phyloP scores from a whole-genome alignment of 2,797 vertebrate species.

The Nyctibius grandis region DNA sequence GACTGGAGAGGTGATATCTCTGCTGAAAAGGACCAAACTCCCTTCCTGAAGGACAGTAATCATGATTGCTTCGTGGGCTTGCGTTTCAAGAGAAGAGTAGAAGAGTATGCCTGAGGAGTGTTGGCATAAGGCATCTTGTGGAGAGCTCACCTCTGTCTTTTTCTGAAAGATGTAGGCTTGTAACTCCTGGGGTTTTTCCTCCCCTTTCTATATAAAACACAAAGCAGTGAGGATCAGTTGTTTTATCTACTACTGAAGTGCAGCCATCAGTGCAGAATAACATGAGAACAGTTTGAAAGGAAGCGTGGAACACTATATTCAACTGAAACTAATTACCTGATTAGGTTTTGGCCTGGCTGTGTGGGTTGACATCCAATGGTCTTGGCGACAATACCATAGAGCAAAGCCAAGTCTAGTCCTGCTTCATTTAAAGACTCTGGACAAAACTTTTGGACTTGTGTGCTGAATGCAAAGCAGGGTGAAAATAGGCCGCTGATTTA shows the following conservation, averaged over 20 bases:
- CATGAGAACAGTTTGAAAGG: slow-evolving; percentile 36
- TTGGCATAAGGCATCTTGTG: not conserved
- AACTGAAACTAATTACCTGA: slow-evolving; percentile 68
- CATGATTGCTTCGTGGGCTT: not conserved
- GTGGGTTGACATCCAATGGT: slow-evolving; percentile 60
- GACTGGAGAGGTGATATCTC: not conserved
- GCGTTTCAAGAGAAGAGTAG: not conserved
- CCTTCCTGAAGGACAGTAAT: not conserved
- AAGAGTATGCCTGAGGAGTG: not conserved
- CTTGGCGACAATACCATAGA: slow-evolving; percentile 44
- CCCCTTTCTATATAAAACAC: not conserved
- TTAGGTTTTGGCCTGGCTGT: slow-evolving; percentile 59
- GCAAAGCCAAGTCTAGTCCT: slow-evolving; percentile 55
- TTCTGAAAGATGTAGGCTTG: not conserved
- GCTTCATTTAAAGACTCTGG: slow-evolving; percentile 49
- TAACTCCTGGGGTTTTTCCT: not conserved
- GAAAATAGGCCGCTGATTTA: slow-evolving; percentile 62
- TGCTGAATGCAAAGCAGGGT: slow-evolving; percentile 37
- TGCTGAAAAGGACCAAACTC: not conserved
- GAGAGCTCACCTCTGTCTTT: not conserved
- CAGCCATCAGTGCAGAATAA: slow-evolving; percentile 30
- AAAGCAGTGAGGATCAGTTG: not conserved
- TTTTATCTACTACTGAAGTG: slow-evolving; percentile 46
- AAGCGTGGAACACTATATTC: slow-evolving; percentile 56
- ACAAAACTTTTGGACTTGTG: slow-evolving; percentile 41